Base-by-base conservation (phyloP, 2,888 invertebrate genomes). In the Ophonus ardosiacus region DNA sequence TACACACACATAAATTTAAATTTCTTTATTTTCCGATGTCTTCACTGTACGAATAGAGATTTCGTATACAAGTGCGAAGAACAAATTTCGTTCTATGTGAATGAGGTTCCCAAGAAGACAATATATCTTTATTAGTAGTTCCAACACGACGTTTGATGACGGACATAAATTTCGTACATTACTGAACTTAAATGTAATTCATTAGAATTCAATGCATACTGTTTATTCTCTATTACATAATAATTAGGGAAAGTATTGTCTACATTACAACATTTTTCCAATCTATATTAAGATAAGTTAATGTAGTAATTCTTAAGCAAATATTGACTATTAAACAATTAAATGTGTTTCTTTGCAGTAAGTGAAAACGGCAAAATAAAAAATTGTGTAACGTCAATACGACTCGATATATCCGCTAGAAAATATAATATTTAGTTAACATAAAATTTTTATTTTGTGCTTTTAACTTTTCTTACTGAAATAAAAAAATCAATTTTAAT, bases 171-270 rank as follows among this genome's bases (percentile, higher is more conserved):
- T 81, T 63, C 59, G 38, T 24, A 59, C 63, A 76, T 81, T 80
- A 24, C 86, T 65, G n/a, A 43, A 17, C 38, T n/a, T 31, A 31
- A 38, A 17, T 74, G 38, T 10, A 18, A 76, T 8, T 63, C 56
- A 40, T 59, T 56, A 57, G 56, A 61, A 84, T 51, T 78, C 40
- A 43, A 81, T 13, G n/a, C 59, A 57, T 24, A 21, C 7, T 79
- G 38, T 59, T 79, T 79, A 79, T 24, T 17, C 8, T 38, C 31
- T 24, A 79, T 79, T 76, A 76, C 43, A 51, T 18, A 17, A 76
- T 63, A 24, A 63, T 63, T 24, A 63, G 43, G 63, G 80, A 81
- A 81, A 81, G 80, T 81, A 18, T 38, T 63, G 63, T 18, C 24
- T 4, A 63, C 24, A 63, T 63, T 63, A 24, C 63, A 24, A 63